Evolutionary conservation across 2,113 vertebrate species (phyloP).

Genomic region (Melanerpes formicivorus): DNA sequence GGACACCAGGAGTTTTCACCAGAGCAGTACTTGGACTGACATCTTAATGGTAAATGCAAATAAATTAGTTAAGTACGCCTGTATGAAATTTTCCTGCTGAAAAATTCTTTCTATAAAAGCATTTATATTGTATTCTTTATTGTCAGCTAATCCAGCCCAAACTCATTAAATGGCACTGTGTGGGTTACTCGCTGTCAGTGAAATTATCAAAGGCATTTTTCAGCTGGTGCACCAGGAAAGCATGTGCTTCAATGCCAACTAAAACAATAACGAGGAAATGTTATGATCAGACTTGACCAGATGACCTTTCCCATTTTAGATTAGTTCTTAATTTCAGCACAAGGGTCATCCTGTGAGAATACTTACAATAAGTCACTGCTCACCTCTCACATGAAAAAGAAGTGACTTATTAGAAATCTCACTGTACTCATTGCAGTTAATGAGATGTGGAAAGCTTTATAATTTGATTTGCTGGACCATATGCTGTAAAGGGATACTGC

Average conservation of each 20-base stretch:
- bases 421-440: constrained; percentile 88
- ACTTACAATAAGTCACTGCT: constrained; percentile 81
- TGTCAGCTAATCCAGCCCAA: constrained; percentile 80
- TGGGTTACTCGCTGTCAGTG: constrained; percentile 81
- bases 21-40: neutral
- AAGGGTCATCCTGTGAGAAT: constrained; percentile 80
- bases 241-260: constrained; percentile 79
- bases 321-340: constrained; percentile 82
- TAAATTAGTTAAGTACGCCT: constrained; percentile 43
- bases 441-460: constrained; percentile 88
- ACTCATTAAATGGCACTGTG: constrained; percentile 82
- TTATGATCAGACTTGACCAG: constrained; percentile 83
- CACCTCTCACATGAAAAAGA: constrained; percentile 80
- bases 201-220: constrained; percentile 84
- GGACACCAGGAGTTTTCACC: neutral
- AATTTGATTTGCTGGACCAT: constrained; percentile 88
- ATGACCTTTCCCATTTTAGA: constrained; percentile 82
- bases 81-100: constrained; percentile 53
- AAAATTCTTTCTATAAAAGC: constrained; percentile 74
- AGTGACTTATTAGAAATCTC: constrained; percentile 86
- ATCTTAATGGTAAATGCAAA: constrained; percentile 27
- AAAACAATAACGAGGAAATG: constrained; percentile 83
- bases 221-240: constrained; percentile 76
- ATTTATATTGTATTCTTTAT: constrained; percentile 79
- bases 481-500: constrained; percentile 84